These are phyloP conservation scores for Chamaetylas fuelleborni DNA, from an alignment of 2,113 vertebrate species.

Conservation along the genomic window DNA sequence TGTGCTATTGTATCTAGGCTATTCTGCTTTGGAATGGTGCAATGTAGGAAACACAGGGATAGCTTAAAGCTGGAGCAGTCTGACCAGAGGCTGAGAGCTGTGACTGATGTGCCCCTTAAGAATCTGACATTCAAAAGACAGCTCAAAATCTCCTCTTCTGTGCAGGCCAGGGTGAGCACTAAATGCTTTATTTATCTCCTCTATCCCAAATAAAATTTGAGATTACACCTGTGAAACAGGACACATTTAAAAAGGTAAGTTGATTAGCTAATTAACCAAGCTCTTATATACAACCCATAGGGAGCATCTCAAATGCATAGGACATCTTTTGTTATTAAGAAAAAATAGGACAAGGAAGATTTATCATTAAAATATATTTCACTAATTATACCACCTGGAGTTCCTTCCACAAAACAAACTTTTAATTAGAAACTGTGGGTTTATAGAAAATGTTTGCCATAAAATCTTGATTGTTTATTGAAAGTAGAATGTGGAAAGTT, in stretches of 20 bases:
- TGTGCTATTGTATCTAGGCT: neutral
- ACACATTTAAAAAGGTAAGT: conserved; percentile 54
- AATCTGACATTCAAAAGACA: conserved; percentile 27
- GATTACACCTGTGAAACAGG: conserved; percentile 62
- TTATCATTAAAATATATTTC: conserved; percentile 67
- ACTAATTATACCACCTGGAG: conserved; percentile 67
- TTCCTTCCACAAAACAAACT: conserved; percentile 62
- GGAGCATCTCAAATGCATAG: conserved; percentile 67
- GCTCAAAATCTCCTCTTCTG: neutral
- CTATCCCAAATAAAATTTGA: conserved; percentile 59
- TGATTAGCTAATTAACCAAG: conserved; percentile 69
- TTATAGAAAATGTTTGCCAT: conserved; percentile 39
- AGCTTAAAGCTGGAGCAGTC: neutral
- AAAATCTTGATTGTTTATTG: conserved; percentile 50
- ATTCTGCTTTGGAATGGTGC: neutral
- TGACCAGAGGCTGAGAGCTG: neutral
- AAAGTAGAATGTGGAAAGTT: conserved; percentile 6
- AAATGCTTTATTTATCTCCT: conserved; percentile 54
- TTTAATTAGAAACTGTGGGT: conserved; percentile 63
- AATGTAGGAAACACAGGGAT: neutral
- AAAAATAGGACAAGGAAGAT: conserved; percentile 65
- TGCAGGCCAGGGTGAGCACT: neutral
- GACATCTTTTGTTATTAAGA: conserved; percentile 67
- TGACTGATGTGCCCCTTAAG: neutral
- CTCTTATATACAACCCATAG: conserved; percentile 67